Evolutionary conservation across 1,140 invertebrate species (phyloP), one percentile per base, ranked within the genome.

Genomic region (Sycophaga agraensis): DNA sequence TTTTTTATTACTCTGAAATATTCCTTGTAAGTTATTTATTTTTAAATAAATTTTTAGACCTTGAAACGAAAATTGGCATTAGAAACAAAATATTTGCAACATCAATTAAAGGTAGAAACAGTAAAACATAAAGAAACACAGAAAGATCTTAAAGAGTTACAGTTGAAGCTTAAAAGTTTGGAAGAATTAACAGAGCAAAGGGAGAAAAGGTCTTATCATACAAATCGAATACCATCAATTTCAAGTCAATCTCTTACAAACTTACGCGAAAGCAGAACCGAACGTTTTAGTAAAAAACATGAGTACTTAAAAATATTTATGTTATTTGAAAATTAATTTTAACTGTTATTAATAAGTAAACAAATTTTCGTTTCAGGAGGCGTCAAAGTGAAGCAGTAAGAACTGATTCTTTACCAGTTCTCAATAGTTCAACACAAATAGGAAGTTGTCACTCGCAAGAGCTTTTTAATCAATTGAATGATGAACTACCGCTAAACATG

Each of bases 1-100:
- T 28, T 8, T 40, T 56, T 58, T 6, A 16, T 63, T n/a, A 42
- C 53, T 45, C 40, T n/a, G 11, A 2, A n/a, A 42, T 24, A n/a
- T 7, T 48, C 45, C 7, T 17, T 12, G 24, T 17, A 6, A 31
- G 5, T 31, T 40, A 46, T 39, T n/a, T 8, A 34, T 48, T 48
- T 28, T 34, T 34, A 28, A 28, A 34, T 21, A 31, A 54, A 26
- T 42, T 14, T 42, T 61, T 53, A 82, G 75, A 79, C 82, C 14
- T 78, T 91, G 48, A 86, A 88, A 34, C 84, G 87, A 48, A 87
- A 88, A 66, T 72, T 90, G 11, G 79, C 84, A 26, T 70, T 91
- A 37, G 89, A 91, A 75, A 82, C 81, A 12, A 91, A 91, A 77
- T 90, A 87, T 65, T 84, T 85, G 54, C 87, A 85, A 59, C 86